A percentile compares a stretch with the other conserved stretches of the same genome.
These are phyloP conservation scores for Ophioderma brevispina DNA, from an alignment of 35 echinoderm and acorn worm genomes.

Conservation along the genomic window DNA sequence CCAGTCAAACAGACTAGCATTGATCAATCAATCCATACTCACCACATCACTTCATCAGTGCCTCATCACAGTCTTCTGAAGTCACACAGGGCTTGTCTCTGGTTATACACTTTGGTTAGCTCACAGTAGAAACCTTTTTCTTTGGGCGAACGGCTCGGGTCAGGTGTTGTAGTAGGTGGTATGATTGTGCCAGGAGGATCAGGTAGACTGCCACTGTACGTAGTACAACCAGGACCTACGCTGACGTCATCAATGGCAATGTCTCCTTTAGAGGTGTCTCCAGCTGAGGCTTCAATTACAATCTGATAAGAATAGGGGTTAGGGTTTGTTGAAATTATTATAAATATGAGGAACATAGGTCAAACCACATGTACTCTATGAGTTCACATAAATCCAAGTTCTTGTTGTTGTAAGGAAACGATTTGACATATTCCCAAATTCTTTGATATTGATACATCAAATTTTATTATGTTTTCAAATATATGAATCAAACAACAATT, in stretches of 20 bases:
- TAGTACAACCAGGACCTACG: conserved; percentile 38
- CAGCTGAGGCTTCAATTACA: conserved; percentile 76
- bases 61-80: conserved; percentile 73
- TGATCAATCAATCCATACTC: neutral
- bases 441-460: no score
- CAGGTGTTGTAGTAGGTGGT: conserved; percentile 1
- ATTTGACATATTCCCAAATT: no score
- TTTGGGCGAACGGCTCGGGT: neutral
- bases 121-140: conserved; percentile 36
- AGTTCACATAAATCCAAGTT: no score
- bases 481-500: no score
- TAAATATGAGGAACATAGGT: no score
- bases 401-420: no score
- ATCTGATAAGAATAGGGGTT: conserved; percentile 25
- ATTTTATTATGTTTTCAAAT: no score
- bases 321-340: no score
- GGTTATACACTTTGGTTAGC: neutral
- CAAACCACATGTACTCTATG: no score
- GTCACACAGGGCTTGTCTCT: conserved; percentile 32
- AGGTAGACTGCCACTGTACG: conserved; percentile 27
- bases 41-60: conserved; percentile 68
- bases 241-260: conserved; percentile 85
- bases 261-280: conserved; percentile 56
- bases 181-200: neutral
- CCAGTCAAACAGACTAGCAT: no score